A percentile compares a stretch with the other conserved stretches of the same genome.
Evolutionary conservation across 64 coral and sea anemone species (phyloP).

Genomic region (Anthopleura sola): DNA sequence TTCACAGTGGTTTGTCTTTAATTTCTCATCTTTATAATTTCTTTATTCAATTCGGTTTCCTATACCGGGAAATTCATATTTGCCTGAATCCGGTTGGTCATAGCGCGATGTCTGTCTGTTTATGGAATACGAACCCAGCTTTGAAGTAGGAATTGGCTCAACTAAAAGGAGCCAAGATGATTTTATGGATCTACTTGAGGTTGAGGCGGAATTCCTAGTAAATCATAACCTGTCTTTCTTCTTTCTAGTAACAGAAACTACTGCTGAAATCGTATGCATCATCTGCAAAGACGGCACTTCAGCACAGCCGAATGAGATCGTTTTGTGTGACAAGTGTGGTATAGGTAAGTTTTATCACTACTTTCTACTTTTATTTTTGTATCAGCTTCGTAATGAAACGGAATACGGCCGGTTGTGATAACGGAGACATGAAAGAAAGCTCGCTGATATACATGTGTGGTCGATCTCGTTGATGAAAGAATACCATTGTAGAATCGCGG

Average conservation of each 20-base stretch:
- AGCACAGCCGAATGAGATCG: conserved; percentile 89
- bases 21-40: conserved; percentile 62
- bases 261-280: conserved; percentile 99
- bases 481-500: conserved; percentile 16
- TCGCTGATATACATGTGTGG: conserved; percentile 10
- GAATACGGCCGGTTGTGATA: neutral
- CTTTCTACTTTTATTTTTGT: conserved; percentile 19
- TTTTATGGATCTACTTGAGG: conserved; percentile 6
- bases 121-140: neutral
- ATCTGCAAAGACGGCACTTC: conserved; percentile 98
- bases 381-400: conserved; percentile 16
- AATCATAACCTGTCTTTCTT: conserved; percentile 29
- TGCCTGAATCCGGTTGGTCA: conserved; percentile 24
- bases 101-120: conserved; percentile 11
- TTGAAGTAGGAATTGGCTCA: neutral
- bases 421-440: neutral
- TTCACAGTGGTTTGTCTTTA: conserved; percentile 97
- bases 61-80: conserved; percentile 12
- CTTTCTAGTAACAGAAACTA: conserved; percentile 95
- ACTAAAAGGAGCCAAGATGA: neutral
- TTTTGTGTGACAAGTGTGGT: conserved; percentile 98
- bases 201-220: neutral
- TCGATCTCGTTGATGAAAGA: conserved; percentile 21
- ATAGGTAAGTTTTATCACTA: conserved; percentile 76
- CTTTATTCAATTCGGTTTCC: conserved; percentile 67